Evolutionary conservation across 1,140 invertebrate species (phyloP), one percentile per base, ranked within the genome.

Genomic region (Calephelis nemesis): DNA sequence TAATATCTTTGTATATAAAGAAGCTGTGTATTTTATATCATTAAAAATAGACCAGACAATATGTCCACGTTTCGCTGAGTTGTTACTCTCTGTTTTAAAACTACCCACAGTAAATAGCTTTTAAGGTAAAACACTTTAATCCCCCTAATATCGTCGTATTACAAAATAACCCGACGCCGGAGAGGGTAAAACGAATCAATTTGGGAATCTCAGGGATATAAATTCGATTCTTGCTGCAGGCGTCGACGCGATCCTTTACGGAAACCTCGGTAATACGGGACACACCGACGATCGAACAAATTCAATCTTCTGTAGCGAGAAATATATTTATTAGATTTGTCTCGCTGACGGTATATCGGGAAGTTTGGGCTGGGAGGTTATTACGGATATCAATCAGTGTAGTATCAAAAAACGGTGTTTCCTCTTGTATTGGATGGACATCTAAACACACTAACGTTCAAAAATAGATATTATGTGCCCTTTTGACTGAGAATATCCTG

Each of bases 161-260:
- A 73, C 77, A 65, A 60, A 49, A 68, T 72, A 74, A 75, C 79
- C 62, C 74, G 74, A 67, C 71, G 71, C 58, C 70, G 63, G 68
- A 63, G 65, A 74, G 75, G 74, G 78, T 52, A 74, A 70, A 72
- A 72, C 87, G 86, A 89, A 85, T 87, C 85, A 84, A 89, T 89
- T 89, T 87, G 67, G 70, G 75, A 77, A 73, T 76, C 77, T 80
- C 75, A 69, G 78, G 80, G 83, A 80, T 77, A 75, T 69, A 87
- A 89, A 89, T 87, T 87, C 83, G 87, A 87, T 87, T 86, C 85
- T 76, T 79, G 79, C 77, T 75, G 71, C 69, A 65, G 75, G 77
- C 79, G 79, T 76, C 63, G 74, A 81, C 82, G 72, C 75, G 71
- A 79, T 74, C 76, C 74, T 74, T 73, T 72, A 76, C 73, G 79